phyloP scores from a whole-genome alignment of 2,113 vertebrate species.

The Spheniscus mendiculus region DNA sequence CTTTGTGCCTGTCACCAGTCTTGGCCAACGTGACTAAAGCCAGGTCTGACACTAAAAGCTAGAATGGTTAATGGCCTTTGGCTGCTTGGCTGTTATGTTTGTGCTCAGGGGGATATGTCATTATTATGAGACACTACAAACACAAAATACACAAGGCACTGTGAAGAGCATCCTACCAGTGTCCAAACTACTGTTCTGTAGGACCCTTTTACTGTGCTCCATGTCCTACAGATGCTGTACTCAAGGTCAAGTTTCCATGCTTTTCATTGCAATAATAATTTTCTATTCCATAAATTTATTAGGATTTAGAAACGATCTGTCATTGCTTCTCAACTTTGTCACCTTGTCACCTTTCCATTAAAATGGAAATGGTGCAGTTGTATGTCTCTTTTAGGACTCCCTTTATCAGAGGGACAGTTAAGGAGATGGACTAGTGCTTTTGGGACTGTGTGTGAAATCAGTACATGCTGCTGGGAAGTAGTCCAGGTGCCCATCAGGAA shows the following conservation, averaged over 20 bases:
- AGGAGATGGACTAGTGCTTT: background rate
- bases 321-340: background rate
- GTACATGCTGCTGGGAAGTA: background rate
- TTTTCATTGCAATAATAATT: background rate
- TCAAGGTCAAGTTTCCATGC: background rate
- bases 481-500: background rate
- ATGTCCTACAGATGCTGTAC: background rate
- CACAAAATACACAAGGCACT: background rate
- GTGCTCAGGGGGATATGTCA: background rate
- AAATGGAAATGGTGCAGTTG: background rate
- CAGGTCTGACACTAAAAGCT: constrained; percentile 4
- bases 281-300: background rate
- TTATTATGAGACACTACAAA: background rate
- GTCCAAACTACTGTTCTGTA: background rate
- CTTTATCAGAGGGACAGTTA: background rate
- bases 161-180: background rate
- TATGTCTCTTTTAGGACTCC: background rate
- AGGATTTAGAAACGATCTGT: background rate
- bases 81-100: background rate
- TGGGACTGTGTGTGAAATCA: background rate
- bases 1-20: background rate
- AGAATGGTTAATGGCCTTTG: background rate
- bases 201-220: background rate
- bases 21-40: background rate
- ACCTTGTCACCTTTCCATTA: background rate